Conservation (phyloP, 2,113 vertebrate genomes). For the Pithys albifrons region DNA sequence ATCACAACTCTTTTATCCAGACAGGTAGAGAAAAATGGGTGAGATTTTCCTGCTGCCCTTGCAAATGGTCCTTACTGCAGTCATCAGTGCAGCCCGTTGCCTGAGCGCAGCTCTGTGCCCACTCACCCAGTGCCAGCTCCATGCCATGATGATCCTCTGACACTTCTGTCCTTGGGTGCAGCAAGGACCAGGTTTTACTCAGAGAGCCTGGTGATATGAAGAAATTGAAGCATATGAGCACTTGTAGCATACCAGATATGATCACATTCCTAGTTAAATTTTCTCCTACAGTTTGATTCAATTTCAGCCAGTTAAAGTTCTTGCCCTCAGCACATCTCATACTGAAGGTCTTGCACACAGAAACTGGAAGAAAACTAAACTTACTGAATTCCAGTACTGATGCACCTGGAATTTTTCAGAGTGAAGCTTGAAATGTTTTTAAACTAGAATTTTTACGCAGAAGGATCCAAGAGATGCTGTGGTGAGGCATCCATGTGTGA, state of each 20-base stretch:
- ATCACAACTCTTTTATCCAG: not conserved
- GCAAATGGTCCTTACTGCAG: not conserved
- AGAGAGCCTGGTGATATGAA: not conserved
- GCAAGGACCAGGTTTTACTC: not conserved
- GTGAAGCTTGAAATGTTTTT: not conserved
- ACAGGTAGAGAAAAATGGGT: not conserved
- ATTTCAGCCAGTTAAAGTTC: not conserved
- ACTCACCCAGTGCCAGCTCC: not conserved
- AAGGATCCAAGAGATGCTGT: not conserved
- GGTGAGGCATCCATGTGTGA: not conserved
- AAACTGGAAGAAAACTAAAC: not conserved
- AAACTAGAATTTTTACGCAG: not conserved
- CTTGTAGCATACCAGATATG: not conserved
- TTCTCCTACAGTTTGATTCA: not conserved
- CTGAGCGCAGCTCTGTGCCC: not conserved
- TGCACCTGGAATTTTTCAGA: not conserved
- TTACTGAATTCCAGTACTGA: not conserved
- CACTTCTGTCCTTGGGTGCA: not conserved
- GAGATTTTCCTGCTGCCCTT: not conserved
- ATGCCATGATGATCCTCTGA: accelerated
- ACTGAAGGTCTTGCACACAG: not conserved
- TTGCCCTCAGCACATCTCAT: not conserved
- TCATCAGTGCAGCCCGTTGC: not conserved
- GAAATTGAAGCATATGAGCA: not conserved
- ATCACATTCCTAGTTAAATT: not conserved